Evolutionary conservation across 1,140 invertebrate genomes (phyloP).

Genomic region (Wasmannia auropunctata): DNA sequence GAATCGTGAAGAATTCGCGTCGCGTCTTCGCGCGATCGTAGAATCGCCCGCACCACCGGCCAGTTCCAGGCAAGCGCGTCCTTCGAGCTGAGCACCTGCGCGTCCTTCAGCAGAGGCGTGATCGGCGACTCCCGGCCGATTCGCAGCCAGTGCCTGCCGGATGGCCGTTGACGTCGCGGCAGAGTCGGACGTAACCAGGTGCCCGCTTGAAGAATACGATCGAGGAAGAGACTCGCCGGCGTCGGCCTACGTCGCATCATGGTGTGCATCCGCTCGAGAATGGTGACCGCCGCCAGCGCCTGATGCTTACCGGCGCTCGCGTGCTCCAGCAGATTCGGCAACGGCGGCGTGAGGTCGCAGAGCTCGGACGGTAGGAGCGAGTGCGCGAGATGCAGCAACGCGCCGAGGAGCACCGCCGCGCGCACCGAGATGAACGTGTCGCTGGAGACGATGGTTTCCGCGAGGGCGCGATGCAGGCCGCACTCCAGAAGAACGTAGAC

Average conservation of each 20-base stretch:
- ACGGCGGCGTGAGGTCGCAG: slow-evolving; percentile 91
- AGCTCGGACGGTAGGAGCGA: slow-evolving; percentile 93
- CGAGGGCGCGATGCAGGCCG: slow-evolving; percentile 94
- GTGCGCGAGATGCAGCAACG: slow-evolving; percentile 94
- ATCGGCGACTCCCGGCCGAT: slow-evolving; percentile 78
- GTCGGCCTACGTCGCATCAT: slow-evolving; percentile 92
- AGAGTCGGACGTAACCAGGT: slow-evolving; percentile 80
- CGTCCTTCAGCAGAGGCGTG: slow-evolving; percentile 86
- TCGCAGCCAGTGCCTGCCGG: slow-evolving; percentile 79
- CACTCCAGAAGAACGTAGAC: slow-evolving; percentile 95
- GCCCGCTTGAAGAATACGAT: slow-evolving; percentile 89
- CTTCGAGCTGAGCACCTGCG: slow-evolving; percentile 86
- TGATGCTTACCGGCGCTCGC: slow-evolving; percentile 91
- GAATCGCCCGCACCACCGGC: slow-evolving; percentile 87
- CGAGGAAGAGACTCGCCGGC: slow-evolving; percentile 93
- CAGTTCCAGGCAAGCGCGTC: slow-evolving; percentile 88
- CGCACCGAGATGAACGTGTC: slow-evolving; percentile 95
- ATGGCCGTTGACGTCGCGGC: slow-evolving; percentile 75
- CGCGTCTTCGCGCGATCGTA: slow-evolving; percentile 82
- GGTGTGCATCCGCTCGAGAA: slow-evolving; percentile 91
- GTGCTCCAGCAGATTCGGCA: slow-evolving; percentile 92
- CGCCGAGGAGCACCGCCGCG: slow-evolving; percentile 95
- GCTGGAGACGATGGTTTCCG: slow-evolving; percentile 95
- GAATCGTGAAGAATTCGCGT: slow-evolving; percentile 86
- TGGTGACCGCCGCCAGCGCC: slow-evolving; percentile 92